Base-by-base conservation (phyloP, 2,888 invertebrate genomes). In the Leptura quadrifasciata region DNA sequence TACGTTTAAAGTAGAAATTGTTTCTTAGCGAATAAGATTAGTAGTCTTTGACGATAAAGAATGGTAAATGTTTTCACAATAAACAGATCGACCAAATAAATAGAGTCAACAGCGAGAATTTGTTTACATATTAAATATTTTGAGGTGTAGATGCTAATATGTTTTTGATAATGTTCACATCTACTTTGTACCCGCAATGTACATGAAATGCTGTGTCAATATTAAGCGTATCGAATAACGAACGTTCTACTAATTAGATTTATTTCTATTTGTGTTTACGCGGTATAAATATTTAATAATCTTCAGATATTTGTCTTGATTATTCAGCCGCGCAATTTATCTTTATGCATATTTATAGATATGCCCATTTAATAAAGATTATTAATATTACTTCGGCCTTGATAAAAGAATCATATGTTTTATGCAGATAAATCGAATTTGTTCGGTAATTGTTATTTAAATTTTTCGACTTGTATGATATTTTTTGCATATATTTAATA, bases 71-170 rank as follows among this genome's bases (percentile, higher is more conserved):
- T 39, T 39, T 39, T 39, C 15, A 12, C 39, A 12, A 39, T 3
- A 39, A 39, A 15, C 27, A 31, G 8, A 31, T 31, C 27, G 27
- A 31, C 15, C 47, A 47, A n/a, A 47, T 47, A 47, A 47, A 47
- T 47, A 21, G 18, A 55, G 57, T 57, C 21, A 57, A 58, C 58
- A 58, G 15, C 3, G 47, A 4, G 17, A 47, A 47, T 47, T 47
- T 47, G 47, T 47, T 47, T 47, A n/a, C 47, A 47, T 47, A 6
- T 47, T 47, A 47, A 47, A 47, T 47, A 47, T 47, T 39, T 39
- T 47, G 17, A 47, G 47, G 47, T 47, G 47, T 47, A 47, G 0
- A 47, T n/a, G n/a, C 47, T 47, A 39, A 39, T 39, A 39, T 12
- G 39, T 39, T 47, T 47, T 5, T 47, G 47, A 47, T 47, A n/a